A percentile compares a stretch with the other conserved stretches of the same genome.
Conservation (phyloP, 2,113 vertebrate genomes). For the Todiramphus saurophagus region DNA sequence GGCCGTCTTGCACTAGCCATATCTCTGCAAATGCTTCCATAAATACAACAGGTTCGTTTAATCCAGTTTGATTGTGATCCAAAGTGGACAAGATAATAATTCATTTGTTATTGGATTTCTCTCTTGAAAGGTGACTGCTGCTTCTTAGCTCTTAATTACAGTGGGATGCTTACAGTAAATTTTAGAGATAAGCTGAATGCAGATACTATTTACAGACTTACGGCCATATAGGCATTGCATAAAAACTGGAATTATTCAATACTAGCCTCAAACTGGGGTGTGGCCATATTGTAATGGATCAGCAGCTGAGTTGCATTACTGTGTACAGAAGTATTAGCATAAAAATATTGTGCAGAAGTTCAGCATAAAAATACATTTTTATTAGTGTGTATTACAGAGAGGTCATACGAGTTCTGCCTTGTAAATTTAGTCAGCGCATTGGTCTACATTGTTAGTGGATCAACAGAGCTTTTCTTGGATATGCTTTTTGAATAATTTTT, state of each 20-base stretch:
- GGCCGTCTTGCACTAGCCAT: accelerated
- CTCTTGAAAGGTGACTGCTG: not conserved
- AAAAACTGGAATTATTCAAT: not conserved
- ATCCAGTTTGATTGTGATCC: not conserved
- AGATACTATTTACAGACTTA: not conserved
- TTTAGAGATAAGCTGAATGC: not conserved
- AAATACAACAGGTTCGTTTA: not conserved
- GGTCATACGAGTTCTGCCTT: not conserved
- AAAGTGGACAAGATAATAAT: not conserved
- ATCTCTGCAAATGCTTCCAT: not conserved
- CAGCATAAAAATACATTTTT: not conserved
- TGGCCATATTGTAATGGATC: not conserved
- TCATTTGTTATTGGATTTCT: not conserved
- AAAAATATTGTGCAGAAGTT: not conserved
- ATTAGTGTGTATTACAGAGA: not conserved
- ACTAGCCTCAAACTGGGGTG: not conserved
- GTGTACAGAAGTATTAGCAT: not conserved
- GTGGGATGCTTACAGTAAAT: not conserved
- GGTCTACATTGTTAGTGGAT: not conserved
- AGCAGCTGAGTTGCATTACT: not conserved
- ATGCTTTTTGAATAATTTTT: not conserved
- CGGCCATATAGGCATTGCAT: not conserved
- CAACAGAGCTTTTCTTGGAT: not conserved
- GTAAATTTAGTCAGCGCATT: not conserved
- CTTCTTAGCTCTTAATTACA: not conserved